Evolutionary conservation across 2,797 vertebrate genomes (phyloP), one percentile per base, ranked within the genome.

Genomic region (Pipistrellus nathusii): DNA sequence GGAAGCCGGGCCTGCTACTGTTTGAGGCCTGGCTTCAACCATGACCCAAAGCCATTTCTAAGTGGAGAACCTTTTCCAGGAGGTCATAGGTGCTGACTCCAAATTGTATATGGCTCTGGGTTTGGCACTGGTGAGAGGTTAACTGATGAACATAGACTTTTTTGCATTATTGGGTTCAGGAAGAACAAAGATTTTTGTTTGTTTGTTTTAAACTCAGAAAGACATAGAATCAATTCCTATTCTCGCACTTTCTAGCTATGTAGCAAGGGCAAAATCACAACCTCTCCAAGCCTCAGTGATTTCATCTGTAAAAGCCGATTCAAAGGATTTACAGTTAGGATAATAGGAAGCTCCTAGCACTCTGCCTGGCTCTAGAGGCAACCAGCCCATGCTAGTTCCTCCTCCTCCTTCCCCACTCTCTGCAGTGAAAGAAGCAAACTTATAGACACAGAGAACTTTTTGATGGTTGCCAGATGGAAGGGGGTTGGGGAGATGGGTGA

Each of bases 121-220:
- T 4, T 75, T 9, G 44, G 53, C 55, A 46, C 14, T 5, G 13
- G 9, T n/a, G 82, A 85, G 20, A 20, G 32, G 8, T 25, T 81
- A 62, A 72, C 0, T 1, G 62, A 2, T 20, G 10, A 69, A 3
- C 15, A 8, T 12, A 72, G 48, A 30, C 8, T 68, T 73, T 38
- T 93, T 84, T 53, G 71, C 7, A 73, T 46, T 53, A 76, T 6
- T 7, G 48, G 17, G 11, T 2, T 82, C 73, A 15, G 17, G 21
- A 87, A 77, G 46, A 84, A 27, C 62, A 86, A 71, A 85, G 30
- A 3, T 7, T 13, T 44, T 81, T 44, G 27, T 62, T 81, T 81
- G 25, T n/a, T 76, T 32, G 30, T 75, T 89, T 32, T 62, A n/a
- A 95, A 53, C 92, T 94, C 53, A 93, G 81, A 90, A 75, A 87